Evolutionary conservation across 2,113 vertebrate genomes (phyloP).

Genomic region (Mesoclemmys tuberculata): DNA sequence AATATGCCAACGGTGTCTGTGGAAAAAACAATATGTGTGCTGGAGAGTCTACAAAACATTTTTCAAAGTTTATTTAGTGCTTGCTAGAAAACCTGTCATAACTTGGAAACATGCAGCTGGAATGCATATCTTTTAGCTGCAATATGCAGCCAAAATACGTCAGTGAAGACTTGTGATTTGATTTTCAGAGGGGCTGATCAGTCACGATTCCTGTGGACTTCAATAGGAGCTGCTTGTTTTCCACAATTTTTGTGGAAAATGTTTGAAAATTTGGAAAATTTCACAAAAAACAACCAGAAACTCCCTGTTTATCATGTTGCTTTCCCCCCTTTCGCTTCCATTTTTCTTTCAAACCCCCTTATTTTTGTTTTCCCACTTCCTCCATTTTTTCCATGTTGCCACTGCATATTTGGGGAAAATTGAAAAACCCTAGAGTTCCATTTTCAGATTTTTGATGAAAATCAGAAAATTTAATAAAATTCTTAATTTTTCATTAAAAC

Average conservation of each 20-base stretch:
- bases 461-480: background rate
- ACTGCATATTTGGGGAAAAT: background rate
- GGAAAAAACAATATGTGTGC: background rate
- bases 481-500: background rate
- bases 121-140: background rate
- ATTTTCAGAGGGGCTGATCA: background rate
- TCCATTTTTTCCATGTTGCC: background rate
- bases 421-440: background rate
- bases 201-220: background rate
- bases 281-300: no score
- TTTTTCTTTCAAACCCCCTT: background rate
- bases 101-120: background rate
- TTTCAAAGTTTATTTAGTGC: background rate
- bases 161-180: background rate
- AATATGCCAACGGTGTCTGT: background rate
- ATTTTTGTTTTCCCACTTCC: fast-evolving
- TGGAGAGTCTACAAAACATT: background rate
- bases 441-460: background rate
- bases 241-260: background rate
- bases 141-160: background rate
- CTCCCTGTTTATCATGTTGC: background rate
- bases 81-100: background rate
- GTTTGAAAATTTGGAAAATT: no score
- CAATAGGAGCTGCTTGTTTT: background rate
- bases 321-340: background rate